Evolutionary conservation across 2,113 vertebrate genomes (phyloP), one percentile per base, ranked within the genome.

Genomic region (Pachypanchax playfairii): DNA sequence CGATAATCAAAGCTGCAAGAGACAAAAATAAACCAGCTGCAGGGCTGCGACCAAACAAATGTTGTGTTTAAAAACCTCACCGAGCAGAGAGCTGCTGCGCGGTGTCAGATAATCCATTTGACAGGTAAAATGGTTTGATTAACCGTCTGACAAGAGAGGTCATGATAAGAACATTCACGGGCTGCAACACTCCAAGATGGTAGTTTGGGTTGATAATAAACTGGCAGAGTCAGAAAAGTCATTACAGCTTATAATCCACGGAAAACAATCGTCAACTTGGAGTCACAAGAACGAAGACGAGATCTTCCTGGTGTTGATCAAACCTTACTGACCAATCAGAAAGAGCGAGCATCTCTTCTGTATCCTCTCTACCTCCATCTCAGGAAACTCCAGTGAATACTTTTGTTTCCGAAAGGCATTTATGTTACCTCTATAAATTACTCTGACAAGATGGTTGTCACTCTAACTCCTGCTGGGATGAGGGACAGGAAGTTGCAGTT

Each of bases 1-100:
- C 90, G 24, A 91, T 94, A 73, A 77, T 72, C 77, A 75, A 69
- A 78, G 61, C 71, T 35, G 49, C 63, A 42, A 64, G 50, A 73
- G 82, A 82, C 58, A 50, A 65, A 82, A 85, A 83, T 74, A 83
- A 35, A 41, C 15, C 55, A 62, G 74, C 77, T 61, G 70, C 53
- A 57, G 65, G 44, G 38, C 38, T 6, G 38, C 6, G 6, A 41
- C 38, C 38, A 41, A 42, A 42, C 39, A 42, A 42, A 42, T 17
- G 39, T 42, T 17, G 18, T 41, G 39, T n/a, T 18, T n/a, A 41
- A 8, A 42, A 42, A 20, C 5, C n/a, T 42, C n/a, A 18, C 39
- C 39, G 4, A 48, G 73, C 38, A 1, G 11, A 65, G 38, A 63
- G 55, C 44, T 61, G 41, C 13, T 14, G 54, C 15, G 54, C 41